Evolutionary conservation across 2,113 vertebrate species (phyloP), one percentile per base, ranked within the genome.

Genomic region (Varanus komodoensis): DNA sequence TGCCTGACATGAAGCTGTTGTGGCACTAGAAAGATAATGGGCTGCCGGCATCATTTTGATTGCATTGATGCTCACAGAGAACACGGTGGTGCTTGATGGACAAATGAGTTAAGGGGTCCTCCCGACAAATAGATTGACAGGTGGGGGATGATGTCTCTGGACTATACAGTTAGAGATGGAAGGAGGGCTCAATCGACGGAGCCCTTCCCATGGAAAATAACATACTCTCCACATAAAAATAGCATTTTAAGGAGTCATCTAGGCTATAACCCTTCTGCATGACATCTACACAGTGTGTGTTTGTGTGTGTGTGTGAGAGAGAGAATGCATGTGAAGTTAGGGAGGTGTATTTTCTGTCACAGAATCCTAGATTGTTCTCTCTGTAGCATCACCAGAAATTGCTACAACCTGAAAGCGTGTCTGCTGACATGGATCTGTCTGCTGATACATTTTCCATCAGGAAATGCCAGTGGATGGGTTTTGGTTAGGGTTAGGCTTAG

Each of bases 41-140:
- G 90, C 89, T 91, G 93, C 90, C 84, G 91, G 92, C 90, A 69
- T 21, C 57, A 1, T 93, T 92, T 91, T 88, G 91, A 93, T 95
- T 61, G 12, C 90, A 89, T 77, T 93, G 2, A 81, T 88, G 85
- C 85, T 71, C 34, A 93, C 21, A 52, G 74, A 90, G 81, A 29
- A 69, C 68, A 15, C 23, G 17, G n/a, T 81, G 79, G n/a, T n/a
- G 32, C 29, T 15, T 81, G 52, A 17, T 54, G 79, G 29, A 81
- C 32, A 81, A 81, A 21, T 81, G 54, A 81, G 19, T 54, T 50
- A 81, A 81, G 79, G n/a, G 52, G 8, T 81, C 54, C 52, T 81
- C 79, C 15, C 32, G 79, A 34, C n/a, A 32, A 81, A 81, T 52
- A n/a, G n/a, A 8, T 54, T 15, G 27, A n/a, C 57, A 15, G 12